Base-by-base conservation (phyloP, 2,888 invertebrate genomes). In the Agrenia bidenticulata region DNA sequence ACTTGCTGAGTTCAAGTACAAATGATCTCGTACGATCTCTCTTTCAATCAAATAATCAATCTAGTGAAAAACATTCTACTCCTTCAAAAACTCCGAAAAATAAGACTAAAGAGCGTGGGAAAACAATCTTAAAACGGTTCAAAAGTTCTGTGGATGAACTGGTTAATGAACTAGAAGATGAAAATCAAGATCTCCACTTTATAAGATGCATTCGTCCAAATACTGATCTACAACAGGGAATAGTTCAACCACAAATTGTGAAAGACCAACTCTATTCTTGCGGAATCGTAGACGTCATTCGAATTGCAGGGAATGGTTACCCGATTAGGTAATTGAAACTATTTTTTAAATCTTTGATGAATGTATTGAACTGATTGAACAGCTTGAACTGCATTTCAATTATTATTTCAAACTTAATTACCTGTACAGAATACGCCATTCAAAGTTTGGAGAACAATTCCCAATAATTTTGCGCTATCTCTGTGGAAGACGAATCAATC, bases 231-330 rank as follows among this genome's bases (percentile, higher is more conserved):
- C 13, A 57, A 4, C 58, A 63, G n/a, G 71, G 68, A 37, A 57
- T 59, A 39, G 64, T 74, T 49, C 65, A 66, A 0, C 57, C 54
- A 39, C 64, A 68, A n/a, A 54, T 73, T 27, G 67, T 74, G 11
- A 59, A 67, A 55, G 64, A 67, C 15, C 74, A 74, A 26, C 54
- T 74, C 9, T 66, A 59, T 54, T 64, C 73, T 5, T 67, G 66
- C 61, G 74, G 74, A 1, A 73, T 74, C 51, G 70, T 70, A 2
- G 74, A 74, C 58, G 63, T 73, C 4, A 71, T 74, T 17, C 63
- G 70, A 54, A 72, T 74, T 53, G 71, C 73, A 26, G 73, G 71
- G 37, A 73, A 74, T 55, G 74, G 74, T 9, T 73, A 59, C 62
- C 74, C 74, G 1, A 72, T 74, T 13, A 61, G 74, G 74, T 72